A percentile compares a stretch with the other conserved stretches of the same genome.
These are phyloP conservation scores for Perodicticus potto DNA, from an alignment of 2,797 vertebrate genomes.

Conservation along the genomic window DNA sequence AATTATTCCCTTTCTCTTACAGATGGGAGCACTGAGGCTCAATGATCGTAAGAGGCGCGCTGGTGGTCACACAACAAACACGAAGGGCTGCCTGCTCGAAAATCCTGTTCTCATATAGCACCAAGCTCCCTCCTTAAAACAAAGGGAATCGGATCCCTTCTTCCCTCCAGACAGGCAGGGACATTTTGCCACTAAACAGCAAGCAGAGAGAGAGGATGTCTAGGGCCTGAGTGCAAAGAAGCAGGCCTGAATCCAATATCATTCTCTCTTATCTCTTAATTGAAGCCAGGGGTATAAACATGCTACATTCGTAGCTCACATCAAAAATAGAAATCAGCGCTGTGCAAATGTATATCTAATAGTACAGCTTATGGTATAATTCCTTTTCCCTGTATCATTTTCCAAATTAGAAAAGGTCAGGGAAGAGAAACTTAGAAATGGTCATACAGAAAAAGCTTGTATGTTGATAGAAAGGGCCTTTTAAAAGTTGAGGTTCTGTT, in stretches of 20 bases:
- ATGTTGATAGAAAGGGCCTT: slow-evolving; percentile 39
- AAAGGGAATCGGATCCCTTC: not conserved
- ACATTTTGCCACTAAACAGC: not conserved
- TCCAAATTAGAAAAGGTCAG: slow-evolving; percentile 41
- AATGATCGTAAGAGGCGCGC: not conserved
- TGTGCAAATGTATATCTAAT: slow-evolving; percentile 44
- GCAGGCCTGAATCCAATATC: slow-evolving; percentile 36
- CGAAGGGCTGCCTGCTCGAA: not conserved
- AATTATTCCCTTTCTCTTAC: not conserved
- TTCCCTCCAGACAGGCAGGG: not conserved
- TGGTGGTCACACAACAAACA: not conserved
- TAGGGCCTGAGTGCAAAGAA: slow-evolving; percentile 18
- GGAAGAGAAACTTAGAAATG: slow-evolving; percentile 59
- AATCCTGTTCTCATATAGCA: not conserved
- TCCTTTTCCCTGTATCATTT: slow-evolving; percentile 51
- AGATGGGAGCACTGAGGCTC: not conserved
- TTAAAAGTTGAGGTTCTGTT: slow-evolving; percentile 75
- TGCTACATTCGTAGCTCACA: slow-evolving; percentile 46
- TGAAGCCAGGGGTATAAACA: slow-evolving; percentile 45
- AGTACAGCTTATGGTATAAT: not conserved
- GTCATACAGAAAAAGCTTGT: slow-evolving; percentile 4
- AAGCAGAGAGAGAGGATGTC: slow-evolving; percentile 17
- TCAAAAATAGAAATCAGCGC: slow-evolving; percentile 70
- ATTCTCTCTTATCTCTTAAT: slow-evolving; percentile 73
- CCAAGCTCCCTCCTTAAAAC: not conserved